Evolutionary conservation across 2,113 vertebrate species (phyloP), one percentile per base, ranked within the genome.

Genomic region (Saccopteryx bilineata): DNA sequence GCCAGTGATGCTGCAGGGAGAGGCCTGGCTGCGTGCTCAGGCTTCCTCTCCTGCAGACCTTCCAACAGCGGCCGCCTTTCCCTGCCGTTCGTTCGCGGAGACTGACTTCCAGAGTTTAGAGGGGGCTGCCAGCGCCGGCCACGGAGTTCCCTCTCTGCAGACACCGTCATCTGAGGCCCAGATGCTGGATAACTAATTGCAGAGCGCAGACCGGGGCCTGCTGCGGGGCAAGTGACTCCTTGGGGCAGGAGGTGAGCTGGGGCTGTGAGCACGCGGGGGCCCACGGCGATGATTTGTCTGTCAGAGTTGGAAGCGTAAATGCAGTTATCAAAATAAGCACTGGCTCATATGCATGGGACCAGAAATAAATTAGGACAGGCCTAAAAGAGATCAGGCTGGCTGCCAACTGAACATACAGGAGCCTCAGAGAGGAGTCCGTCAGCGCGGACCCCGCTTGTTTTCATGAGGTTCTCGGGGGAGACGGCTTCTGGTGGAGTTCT

Each of bases 241-340:
- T 14, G 0, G 14, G 63, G 72, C 17, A 1, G 61, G 75, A 65
- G 61, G 85, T 52, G n/a, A 65, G 66, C 46, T 50, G 58, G 10
- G 2, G 39, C 31, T 26, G 5, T 23, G 84, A 31, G 54, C 92
- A 10, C 63, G 4, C 18, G 60, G 88, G 94, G 90, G 84, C 80
- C 87, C 48, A 21, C 54, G 23, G 81, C 21, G 11, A 82, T 17
- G 61, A 69, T 85, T 82, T 84, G 68, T 78, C 92, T 82, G 71
- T 96, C 93, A 75, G n/a, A 88, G 78, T 63, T 9, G 33, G 79
- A 60, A 85, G 66, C 56, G 1, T 48, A 72, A 69, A 83, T 28
- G 61, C 82, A 52, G 78, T 88, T 91, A 93, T 69, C 66, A 74
- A 83, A 96, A 89, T 69, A 94, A 96, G 92, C 75, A 4, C 85